phyloP scores from a whole-genome alignment of 2,797 vertebrate species.

The Rhinogobio ventralis region DNA sequence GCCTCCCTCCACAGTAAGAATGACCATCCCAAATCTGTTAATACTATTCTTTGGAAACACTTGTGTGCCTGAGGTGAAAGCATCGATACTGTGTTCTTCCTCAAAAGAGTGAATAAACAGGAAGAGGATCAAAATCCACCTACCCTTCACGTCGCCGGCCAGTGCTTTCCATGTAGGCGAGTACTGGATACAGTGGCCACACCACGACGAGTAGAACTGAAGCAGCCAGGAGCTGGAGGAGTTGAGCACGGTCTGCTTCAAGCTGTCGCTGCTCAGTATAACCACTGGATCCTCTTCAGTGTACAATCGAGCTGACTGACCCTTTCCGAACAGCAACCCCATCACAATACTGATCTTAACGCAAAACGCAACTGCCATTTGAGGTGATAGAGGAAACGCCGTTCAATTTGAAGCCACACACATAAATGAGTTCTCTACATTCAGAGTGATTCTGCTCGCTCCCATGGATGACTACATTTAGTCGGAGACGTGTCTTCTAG shows the following conservation, averaged over 20 bases:
- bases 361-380: constrained; percentile 45
- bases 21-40: not conserved
- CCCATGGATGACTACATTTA: constrained; percentile 26
- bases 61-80: not conserved
- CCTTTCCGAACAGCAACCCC: constrained; percentile 16
- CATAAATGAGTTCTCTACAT: constrained; percentile 27
- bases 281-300: constrained; percentile 83
- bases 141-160: constrained; percentile 90
- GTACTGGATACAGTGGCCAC: constrained; percentile 93
- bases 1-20: not conserved
- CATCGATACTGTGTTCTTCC: not conserved
- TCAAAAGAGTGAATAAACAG: not conserved
- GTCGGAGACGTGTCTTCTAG: constrained; percentile 6
- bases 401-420: constrained; percentile 13
- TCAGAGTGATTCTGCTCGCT: constrained; percentile 36
- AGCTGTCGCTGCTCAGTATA: constrained; percentile 80
- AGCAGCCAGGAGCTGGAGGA: constrained; percentile 90
- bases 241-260: constrained; percentile 79
- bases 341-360: constrained; percentile 23
- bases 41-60: not conserved
- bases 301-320: constrained; percentile 74
- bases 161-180: constrained; percentile 90
- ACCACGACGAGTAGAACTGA: constrained; percentile 96
- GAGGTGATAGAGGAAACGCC: constrained; percentile 11
- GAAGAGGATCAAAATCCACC: not conserved